phyloP scores from a whole-genome alignment of 2,113 vertebrate genomes.

The Origma solitaria region DNA sequence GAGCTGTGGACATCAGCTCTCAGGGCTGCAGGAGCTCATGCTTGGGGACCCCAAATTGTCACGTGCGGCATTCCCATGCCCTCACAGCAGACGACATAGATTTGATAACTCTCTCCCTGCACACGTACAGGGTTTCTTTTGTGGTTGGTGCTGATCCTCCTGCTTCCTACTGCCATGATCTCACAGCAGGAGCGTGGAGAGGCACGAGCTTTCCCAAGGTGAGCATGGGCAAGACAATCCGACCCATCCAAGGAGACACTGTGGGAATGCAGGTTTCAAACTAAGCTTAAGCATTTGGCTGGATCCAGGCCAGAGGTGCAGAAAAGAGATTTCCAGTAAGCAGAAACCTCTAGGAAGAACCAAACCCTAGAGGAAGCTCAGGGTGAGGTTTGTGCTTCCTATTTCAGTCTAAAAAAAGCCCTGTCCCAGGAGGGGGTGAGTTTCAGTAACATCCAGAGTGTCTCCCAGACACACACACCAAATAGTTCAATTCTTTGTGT shows the following conservation, averaged over 20 bases:
- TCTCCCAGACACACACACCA: accelerated
- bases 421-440: not conserved
- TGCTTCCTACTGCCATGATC: not conserved
- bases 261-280: not conserved
- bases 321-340: conserved; percentile 19
- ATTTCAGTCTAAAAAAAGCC: conserved; percentile 16
- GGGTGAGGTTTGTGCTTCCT: conserved; percentile 45
- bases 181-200: not conserved
- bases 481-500: not conserved
- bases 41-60: not conserved
- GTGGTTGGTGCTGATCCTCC: not conserved
- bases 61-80: not conserved
- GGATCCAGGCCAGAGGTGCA: not conserved
- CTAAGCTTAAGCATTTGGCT: not conserved
- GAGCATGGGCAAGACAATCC: not conserved
- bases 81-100: accelerated
- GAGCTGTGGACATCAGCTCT: not conserved
- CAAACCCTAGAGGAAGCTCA: conserved; percentile 48
- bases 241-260: not conserved
- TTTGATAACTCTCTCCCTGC: not conserved
- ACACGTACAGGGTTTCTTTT: not conserved
- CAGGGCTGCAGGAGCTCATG: not conserved
- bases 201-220: accelerated
- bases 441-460: not conserved
- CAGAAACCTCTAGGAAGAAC: conserved; percentile 52